Percentiles rank a stretch among this genome's conserved stretches.
Conservation (phyloP, 2,888 invertebrate species). For the Folsomia manolachei region DNA sequence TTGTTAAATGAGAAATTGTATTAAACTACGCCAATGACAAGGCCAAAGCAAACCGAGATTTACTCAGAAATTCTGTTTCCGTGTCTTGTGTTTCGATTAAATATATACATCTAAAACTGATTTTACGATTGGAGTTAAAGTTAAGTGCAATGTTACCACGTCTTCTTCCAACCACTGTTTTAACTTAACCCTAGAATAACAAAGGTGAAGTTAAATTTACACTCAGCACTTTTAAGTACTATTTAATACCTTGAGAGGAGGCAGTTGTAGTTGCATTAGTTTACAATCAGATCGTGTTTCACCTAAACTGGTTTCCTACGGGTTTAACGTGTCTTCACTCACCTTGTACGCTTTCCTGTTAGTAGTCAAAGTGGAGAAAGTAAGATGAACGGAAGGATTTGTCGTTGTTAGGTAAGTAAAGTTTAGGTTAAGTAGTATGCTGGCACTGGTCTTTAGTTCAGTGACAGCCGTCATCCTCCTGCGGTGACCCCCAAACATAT, state of each 20-base stretch:
- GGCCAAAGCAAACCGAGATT: not conserved
- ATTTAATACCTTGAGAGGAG: too few relatives aligned
- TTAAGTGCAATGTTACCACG: too few relatives aligned
- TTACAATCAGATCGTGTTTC: not conserved
- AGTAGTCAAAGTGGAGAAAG: not conserved
- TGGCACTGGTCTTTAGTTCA: too few relatives aligned
- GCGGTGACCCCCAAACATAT: not conserved
- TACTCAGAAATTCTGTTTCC: not conserved
- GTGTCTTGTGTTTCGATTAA: not conserved
- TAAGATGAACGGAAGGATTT: too few relatives aligned
- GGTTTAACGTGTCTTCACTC: too few relatives aligned
- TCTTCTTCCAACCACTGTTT: too few relatives aligned
- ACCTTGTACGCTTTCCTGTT: too few relatives aligned
- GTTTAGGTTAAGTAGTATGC: not conserved
- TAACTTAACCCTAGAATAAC: too few relatives aligned
- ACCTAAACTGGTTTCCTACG: not conserved
- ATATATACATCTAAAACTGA: not conserved
- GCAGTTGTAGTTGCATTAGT: too few relatives aligned
- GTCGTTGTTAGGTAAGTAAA: not conserved
- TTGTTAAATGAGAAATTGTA: not conserved
- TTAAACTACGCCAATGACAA: not conserved
- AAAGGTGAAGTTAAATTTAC: too few relatives aligned
- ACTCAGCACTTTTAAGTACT: too few relatives aligned
- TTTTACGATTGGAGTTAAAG: not conserved
- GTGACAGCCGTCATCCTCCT: not conserved